phyloP scores from a whole-genome alignment of 2,888 invertebrate genomes.

The Lottia gigantea region DNA sequence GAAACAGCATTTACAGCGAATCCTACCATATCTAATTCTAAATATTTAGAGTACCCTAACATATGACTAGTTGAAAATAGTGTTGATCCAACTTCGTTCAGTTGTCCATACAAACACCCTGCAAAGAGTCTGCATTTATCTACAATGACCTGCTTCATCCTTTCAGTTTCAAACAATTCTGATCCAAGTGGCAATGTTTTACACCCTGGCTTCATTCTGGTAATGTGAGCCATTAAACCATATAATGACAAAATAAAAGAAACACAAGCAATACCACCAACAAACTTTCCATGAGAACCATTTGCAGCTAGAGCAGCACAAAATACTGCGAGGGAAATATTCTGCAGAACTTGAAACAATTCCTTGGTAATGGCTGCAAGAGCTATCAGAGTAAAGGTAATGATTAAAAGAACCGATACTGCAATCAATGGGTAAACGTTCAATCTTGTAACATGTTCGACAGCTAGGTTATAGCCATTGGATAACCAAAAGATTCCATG shows the following conservation, averaged over 20 bases:
- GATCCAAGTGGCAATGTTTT: slow-evolving; percentile 39
- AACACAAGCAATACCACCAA: slow-evolving; percentile 41
- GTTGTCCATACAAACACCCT: slow-evolving; percentile 28
- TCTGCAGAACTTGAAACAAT: slow-evolving; percentile 37
- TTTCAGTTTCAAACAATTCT: slow-evolving; percentile 23
- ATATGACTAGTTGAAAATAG: slow-evolving; percentile 34
- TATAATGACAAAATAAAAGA: slow-evolving; percentile 44
- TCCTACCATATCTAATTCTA: slow-evolving; percentile 40
- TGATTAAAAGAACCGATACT: slow-evolving; percentile 35
- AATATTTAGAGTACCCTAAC: slow-evolving; percentile 46
- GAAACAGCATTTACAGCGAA: slow-evolving; percentile 43
- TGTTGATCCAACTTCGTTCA: background rate
- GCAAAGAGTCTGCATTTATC: slow-evolving; percentile 25
- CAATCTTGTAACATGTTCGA: slow-evolving; percentile 28
- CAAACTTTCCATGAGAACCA: slow-evolving; percentile 32
- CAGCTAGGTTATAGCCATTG: slow-evolving; percentile 34
- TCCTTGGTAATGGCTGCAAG: slow-evolving; percentile 37
- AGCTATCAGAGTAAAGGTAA: slow-evolving; percentile 33
- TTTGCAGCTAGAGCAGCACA: slow-evolving; percentile 35
- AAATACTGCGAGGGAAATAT: slow-evolving; percentile 34
- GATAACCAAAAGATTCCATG: slow-evolving; percentile 43
- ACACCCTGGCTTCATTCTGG: slow-evolving; percentile 27
- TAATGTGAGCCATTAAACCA: slow-evolving; percentile 41
- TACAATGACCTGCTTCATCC: slow-evolving; percentile 22
- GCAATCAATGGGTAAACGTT: slow-evolving; percentile 28